Evolutionary conservation across 1,140 invertebrate genomes (phyloP), one percentile per base, ranked within the genome.

Genomic region (Elymnias hypermnestra): DNA sequence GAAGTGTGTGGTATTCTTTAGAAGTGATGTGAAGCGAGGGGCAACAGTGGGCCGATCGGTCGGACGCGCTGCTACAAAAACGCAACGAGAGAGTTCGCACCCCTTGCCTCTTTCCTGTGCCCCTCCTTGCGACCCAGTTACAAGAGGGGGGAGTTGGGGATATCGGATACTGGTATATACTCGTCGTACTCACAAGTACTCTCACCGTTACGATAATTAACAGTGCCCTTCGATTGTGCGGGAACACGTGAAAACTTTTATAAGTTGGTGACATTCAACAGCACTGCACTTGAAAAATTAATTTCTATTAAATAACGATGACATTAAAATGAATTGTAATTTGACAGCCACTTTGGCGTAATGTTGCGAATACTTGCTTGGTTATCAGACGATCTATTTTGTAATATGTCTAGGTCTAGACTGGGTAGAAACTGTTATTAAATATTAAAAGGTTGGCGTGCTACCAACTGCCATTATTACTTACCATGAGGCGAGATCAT

Each of bases 31-130:
- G 35, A 54, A 63, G 65, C 57, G 58, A 66, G 48, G 53, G 60
- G 57, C 47, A 59, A 61, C 43, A 58, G 39, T 53, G 49, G 56
- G 56, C 56, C 51, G 56, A 57, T 60, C 63, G 69, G 66, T 63
- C 54, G 55, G 63, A 70, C 69, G 72, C 72, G 67, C 55, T 46
- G 61, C 43, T 55, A 75, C 67, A 77, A 81, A 79, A 75, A 75
- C 65, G 65, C 63, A 54, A 42, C 50, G 49, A 53, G 54, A 64
- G 54, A 62, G 59, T 63, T 61, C 58, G 37, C 68, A 49, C 54
- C 43, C 48, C 55, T 35, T 13, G 28, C 52, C 51, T 36, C 31
- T 12, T 28, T 18, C 47, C 49, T 29, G 36, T 37, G 37, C 53
- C 38, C 40, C 44, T 44, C 51, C 50, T 40, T 60, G 53, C 62